Evolutionary conservation across 2,888 invertebrate species (phyloP).

Genomic region (Tyria jacobaeae): DNA sequence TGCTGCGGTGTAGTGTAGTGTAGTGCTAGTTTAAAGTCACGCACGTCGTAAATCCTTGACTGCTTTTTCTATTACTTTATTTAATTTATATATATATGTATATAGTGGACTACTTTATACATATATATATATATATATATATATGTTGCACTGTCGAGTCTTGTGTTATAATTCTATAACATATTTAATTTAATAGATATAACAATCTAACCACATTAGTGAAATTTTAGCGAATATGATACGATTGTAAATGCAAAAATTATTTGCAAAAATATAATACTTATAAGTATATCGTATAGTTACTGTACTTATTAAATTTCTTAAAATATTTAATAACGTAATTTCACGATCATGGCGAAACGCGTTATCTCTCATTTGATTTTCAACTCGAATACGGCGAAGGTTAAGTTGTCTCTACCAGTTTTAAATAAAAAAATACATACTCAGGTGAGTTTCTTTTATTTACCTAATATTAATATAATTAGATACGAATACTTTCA

Average conservation of each 20-base stretch:
- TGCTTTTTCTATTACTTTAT: not conserved
- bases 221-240: conserved; percentile 2
- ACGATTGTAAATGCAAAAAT: not conserved
- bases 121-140: not conserved
- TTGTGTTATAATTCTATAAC: not conserved
- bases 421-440: conserved; percentile 52
- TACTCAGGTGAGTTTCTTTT: conserved; percentile 56
- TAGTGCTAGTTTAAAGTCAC: not conserved
- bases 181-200: not conserved
- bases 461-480: not conserved
- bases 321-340: not conserved
- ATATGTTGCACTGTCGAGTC: not conserved
- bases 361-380: conserved; percentile 54
- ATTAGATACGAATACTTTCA: not conserved
- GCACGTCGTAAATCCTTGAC: not conserved
- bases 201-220: conserved; percentile 4
- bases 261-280: not conserved
- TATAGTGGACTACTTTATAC: too few species aligned
- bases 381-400: conserved; percentile 48
- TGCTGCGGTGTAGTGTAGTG: not conserved
- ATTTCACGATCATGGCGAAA: conserved; percentile 57
- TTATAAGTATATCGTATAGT: not conserved
- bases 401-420: conserved; percentile 37
- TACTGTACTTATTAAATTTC: not conserved
- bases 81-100: not conserved